Evolutionary conservation across 1,140 invertebrate genomes (phyloP), one percentile per base, ranked within the genome.

Genomic region (Yoshiicerus persimilis): DNA sequence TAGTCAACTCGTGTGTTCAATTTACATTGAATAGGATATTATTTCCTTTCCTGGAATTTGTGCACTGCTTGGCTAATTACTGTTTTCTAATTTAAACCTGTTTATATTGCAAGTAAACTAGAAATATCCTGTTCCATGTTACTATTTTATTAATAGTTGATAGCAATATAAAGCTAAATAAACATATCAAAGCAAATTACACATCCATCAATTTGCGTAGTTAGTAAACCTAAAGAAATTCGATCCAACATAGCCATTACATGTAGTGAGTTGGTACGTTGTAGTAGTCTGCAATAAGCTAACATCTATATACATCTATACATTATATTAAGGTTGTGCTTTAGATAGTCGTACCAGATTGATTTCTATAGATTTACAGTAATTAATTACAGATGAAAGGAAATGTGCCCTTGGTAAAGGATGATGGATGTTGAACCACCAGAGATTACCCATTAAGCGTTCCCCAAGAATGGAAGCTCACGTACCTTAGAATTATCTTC

Each of bases 401-500:
- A 56, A 56, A 56, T 56, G 16, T 47, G 41, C 11, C 20, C 47
- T 56, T 47, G 41, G 11, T 47, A 20, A 16, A 56, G 47, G 20
- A 56, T 56, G 47, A 56, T 56, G 47, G 20, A 56, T 56, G 47
- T 56, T 16, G 20, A 56, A 56, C 13, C 5, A 56, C 16, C n/a
- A 56, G 47, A 56, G 47, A 4, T 56, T 4, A 16, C 47, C n/a
- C 47, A 56, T n/a, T n/a, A n/a, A n/a, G n/a, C n/a, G n/a, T n/a
- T n/a, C n/a, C n/a, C n/a, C 20, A 70, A 9, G 23, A 30, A 27
- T 70, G 23, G 23, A 70, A 27, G 27, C 8, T 16, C 30, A 62
- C 87, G 84, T 89, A 93, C 92, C 90, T 93, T 92, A 8, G 87
- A 86, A 70, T 91, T 90, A 86, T 92, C 93, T 90, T 95, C 94